Evolutionary conservation across 2,113 vertebrate species (phyloP).

Genomic region (Ia io): DNA sequence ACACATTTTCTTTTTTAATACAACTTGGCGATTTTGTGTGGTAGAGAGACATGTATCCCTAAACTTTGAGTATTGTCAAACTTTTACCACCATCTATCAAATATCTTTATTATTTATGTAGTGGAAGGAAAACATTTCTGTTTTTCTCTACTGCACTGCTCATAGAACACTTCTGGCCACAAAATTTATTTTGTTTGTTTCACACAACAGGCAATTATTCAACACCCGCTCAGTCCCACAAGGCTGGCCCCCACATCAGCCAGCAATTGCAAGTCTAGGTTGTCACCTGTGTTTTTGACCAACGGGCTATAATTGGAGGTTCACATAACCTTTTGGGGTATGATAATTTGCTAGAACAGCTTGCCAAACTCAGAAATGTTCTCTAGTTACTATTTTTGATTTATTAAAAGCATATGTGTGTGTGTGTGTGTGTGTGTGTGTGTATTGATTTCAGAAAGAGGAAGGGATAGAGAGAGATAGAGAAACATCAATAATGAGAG

Average conservation of each 20-base stretch:
- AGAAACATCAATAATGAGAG: too few species aligned
- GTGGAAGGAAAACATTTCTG: not conserved
- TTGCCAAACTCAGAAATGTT: not conserved
- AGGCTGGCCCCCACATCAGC: not conserved
- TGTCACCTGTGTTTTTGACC: not conserved
- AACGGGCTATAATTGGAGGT: not conserved
- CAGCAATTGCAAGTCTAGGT: not conserved
- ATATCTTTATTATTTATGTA: slow-evolving; percentile 19
- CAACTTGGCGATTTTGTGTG: not conserved
- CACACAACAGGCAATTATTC: not conserved
- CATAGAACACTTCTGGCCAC: not conserved
- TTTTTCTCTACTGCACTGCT: not conserved
- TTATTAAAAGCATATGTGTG: not conserved
- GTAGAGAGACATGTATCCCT: not conserved
- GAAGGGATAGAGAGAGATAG: too few species aligned
- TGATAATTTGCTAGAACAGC: not conserved
- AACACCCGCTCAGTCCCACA: not conserved
- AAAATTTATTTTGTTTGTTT: not conserved
- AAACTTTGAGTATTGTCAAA: not conserved
- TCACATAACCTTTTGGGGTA: not conserved
- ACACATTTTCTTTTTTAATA: slow-evolving; percentile 10
- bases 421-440: too few species aligned
- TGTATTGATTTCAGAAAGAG: too few species aligned
- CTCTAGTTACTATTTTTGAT: not conserved
- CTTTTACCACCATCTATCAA: not conserved